Conservation (phyloP, 2,797 vertebrate genomes). For the Mormyrus proboscirostris region DNA sequence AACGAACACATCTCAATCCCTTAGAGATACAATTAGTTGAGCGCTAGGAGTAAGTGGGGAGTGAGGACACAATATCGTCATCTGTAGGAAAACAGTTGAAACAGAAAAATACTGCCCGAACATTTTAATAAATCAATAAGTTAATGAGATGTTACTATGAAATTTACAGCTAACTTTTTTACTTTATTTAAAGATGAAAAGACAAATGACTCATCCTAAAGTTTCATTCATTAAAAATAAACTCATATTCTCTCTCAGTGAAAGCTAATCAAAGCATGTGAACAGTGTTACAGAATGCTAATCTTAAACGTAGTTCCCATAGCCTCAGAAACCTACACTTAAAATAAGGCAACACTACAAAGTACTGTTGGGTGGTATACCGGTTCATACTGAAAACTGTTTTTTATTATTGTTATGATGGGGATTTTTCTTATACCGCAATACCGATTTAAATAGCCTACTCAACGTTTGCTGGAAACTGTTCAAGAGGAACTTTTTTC, state of each 20-base stretch:
- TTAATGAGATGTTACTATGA: not conserved
- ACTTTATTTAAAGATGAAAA: not conserved
- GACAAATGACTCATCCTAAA: not conserved
- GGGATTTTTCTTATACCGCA: not conserved
- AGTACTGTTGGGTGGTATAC: not conserved
- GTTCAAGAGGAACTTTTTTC: not conserved
- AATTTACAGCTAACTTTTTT: not conserved
- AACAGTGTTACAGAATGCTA: not conserved
- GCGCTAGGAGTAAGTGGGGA: conserved; percentile 27
- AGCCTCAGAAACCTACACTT: not conserved
- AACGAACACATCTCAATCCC: conserved; percentile 47
- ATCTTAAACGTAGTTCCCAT: not conserved
- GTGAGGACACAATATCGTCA: conserved; percentile 32
- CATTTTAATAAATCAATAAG: conserved; percentile 14
- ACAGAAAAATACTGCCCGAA: conserved; percentile 28
- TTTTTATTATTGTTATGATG: not conserved
- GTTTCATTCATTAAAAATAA: not conserved
- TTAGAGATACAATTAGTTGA: conserved; percentile 51
- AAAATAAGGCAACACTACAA: not conserved
- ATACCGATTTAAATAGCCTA: not conserved
- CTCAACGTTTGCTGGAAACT: not conserved
- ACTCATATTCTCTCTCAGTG: not conserved
- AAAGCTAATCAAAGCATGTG: not conserved
- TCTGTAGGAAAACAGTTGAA: conserved; percentile 31
- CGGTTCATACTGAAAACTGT: not conserved